Evolutionary conservation across 2,113 vertebrate species (phyloP).

Genomic region (Uropsilus gracilis): DNA sequence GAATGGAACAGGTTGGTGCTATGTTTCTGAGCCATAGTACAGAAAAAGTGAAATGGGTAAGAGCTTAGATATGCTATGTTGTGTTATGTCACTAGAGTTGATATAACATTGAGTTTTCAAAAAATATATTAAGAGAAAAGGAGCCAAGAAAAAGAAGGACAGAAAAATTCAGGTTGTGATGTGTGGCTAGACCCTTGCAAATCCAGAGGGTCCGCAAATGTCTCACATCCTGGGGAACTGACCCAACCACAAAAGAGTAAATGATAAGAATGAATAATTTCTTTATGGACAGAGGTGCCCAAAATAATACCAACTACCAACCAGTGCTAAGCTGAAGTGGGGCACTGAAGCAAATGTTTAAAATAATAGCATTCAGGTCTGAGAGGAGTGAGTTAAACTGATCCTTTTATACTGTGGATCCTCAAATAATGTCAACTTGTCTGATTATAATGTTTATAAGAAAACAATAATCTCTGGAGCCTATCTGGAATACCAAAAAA

Average conservation of each 20-base stretch:
- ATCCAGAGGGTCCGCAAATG: not conserved
- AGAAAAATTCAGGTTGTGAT: not conserved
- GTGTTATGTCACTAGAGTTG: not conserved
- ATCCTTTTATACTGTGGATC: not conserved
- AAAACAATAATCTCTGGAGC: too few species aligned
- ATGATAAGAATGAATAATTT: too few species aligned
- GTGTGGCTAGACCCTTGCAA: not conserved
- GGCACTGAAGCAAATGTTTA: not conserved
- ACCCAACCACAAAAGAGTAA: not conserved
- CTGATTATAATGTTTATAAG: too few species aligned
- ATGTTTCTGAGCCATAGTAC: not conserved
- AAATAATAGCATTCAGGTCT: not conserved
- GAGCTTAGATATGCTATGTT: not conserved
- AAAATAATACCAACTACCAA: not conserved
- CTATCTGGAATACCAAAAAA: too few species aligned
- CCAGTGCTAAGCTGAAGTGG: not conserved
- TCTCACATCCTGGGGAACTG: not conserved
- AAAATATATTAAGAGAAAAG: not conserved
- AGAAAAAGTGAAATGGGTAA: not conserved
- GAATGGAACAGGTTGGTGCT: not conserved
- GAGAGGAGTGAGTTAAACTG: not conserved
- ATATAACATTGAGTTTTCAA: not conserved
- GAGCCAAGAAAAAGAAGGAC: not conserved
- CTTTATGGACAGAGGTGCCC: not conserved
- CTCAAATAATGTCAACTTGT: too few species aligned